Evolutionary conservation across 2,888 invertebrate genomes (phyloP).

Genomic region (Lepidonotus clava): DNA sequence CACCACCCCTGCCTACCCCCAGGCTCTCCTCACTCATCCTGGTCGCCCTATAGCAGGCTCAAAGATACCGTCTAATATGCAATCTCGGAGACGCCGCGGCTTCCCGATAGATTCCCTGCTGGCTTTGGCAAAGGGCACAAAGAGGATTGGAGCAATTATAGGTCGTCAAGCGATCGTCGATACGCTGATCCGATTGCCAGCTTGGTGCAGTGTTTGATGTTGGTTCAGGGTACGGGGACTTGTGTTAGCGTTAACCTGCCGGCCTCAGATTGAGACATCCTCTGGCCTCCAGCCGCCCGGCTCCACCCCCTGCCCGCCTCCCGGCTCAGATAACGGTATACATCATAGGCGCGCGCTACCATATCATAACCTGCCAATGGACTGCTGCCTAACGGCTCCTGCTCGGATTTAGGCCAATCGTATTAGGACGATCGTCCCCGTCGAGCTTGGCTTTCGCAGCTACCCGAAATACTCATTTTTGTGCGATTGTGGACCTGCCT

Average conservation of each 20-base stretch:
- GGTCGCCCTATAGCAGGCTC: neutral
- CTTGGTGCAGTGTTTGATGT: conserved; percentile 20
- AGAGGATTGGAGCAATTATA: conserved; percentile 19
- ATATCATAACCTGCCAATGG: conserved; percentile 15
- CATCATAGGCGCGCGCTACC: neutral
- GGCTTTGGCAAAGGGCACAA: conserved; percentile 23
- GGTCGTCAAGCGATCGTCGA: conserved; percentile 19
- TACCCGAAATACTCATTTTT: no score
- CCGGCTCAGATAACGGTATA: neutral
- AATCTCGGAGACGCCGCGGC: neutral
- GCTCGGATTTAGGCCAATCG: neutral
- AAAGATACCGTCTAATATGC: conserved; percentile 9
- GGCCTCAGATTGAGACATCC: neutral
- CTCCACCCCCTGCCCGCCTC: neutral
- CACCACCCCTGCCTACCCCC: neutral
- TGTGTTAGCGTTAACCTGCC: neutral
- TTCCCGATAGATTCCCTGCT: neutral
- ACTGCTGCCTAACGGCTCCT: neutral
- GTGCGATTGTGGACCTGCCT: no score
- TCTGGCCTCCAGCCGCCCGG: neutral
- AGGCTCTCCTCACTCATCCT: neutral
- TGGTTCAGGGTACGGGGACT: neutral
- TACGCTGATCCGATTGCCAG: conserved; percentile 13
- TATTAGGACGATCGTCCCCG: neutral
- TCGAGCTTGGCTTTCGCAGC: neutral